Evolutionary conservation across 2,113 vertebrate species (phyloP).

Genomic region (Siphamia tubifer): DNA sequence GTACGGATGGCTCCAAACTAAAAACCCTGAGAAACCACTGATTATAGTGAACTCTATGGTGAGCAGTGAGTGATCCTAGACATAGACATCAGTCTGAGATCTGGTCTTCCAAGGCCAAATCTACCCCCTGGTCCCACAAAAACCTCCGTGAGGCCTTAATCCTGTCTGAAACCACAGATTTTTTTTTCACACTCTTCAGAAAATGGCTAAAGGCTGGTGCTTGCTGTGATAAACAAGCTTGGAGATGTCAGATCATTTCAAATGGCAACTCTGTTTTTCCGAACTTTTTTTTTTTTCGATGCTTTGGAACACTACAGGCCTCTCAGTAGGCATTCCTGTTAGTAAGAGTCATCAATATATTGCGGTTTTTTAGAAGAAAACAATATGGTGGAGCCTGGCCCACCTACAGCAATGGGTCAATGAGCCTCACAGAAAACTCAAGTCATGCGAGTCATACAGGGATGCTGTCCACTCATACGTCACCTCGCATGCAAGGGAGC

Average conservation of each 20-base stretch:
- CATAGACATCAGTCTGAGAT: constrained; percentile 21
- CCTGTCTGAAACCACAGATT: neutral
- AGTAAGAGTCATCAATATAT: constrained; percentile 38
- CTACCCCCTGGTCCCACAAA: constrained; percentile 11
- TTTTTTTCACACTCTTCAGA: constrained; percentile 18
- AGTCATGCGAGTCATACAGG: constrained; percentile 20
- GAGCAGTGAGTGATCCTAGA: no score
- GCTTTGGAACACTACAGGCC: neutral
- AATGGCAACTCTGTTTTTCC: constrained; percentile 14
- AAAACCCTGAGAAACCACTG: no score
- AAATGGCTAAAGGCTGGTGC: neutral
- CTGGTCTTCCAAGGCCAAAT: constrained; percentile 16
- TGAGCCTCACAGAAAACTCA: constrained; percentile 19
- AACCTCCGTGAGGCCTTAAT: constrained; percentile 22
- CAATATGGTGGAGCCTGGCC: constrained; percentile 13
- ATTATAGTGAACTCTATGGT: no score
- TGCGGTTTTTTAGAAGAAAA: constrained; percentile 31
- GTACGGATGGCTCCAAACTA: no score
- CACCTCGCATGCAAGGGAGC: constrained; percentile 51
- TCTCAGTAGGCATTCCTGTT: constrained; percentile 31
- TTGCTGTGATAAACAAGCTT: neutral
- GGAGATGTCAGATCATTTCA: constrained; percentile 14
- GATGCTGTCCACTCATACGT: constrained; percentile 33
- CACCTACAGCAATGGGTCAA: constrained; percentile 34
- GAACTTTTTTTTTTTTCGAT: neutral